Conservation (phyloP, 2,888 invertebrate species). For the Oscheius sp. region DNA sequence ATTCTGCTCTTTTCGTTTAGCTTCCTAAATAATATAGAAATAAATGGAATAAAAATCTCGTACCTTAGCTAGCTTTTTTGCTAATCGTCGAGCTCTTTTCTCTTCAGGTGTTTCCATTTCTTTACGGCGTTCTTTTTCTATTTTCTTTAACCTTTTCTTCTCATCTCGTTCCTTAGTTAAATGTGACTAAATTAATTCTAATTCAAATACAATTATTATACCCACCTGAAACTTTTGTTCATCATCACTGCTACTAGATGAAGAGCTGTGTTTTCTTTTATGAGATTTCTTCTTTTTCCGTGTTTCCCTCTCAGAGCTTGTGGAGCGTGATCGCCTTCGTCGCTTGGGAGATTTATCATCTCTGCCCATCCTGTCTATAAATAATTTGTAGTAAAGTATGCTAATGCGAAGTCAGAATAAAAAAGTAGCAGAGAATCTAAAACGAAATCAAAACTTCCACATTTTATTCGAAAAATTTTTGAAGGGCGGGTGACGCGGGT, state of each 20-base stretch:
- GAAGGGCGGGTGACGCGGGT: background rate
- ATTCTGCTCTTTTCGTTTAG: conserved; percentile 73
- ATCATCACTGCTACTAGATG: conserved; percentile 15
- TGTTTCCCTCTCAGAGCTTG: conserved; percentile 9
- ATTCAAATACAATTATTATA: background rate
- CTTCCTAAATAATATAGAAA: conserved; percentile 15
- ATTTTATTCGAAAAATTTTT: background rate
- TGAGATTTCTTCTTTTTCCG: conserved; percentile 16
- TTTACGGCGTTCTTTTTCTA: conserved; percentile 79
- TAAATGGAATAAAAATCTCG: background rate
- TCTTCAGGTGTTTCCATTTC: conserved; percentile 94
- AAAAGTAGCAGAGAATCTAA: background rate
- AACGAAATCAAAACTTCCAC: conserved; percentile 13
- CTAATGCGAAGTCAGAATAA: background rate
- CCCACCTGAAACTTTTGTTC: conserved; percentile 13
- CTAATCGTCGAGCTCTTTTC: conserved; percentile 85
- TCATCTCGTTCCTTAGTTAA: conserved; percentile 35
- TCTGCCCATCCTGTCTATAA: conserved; percentile 39
- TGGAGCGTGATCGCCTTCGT: conserved; percentile 12
- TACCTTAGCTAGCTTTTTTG: conserved; percentile 80
- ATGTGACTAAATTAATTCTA: conserved; percentile 20
- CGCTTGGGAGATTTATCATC: conserved; percentile 5
- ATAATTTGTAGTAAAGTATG: background rate
- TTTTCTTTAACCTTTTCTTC: conserved; percentile 52
- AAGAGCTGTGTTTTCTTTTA: conserved; percentile 6